Base-by-base conservation (phyloP, 2,797 vertebrate species). In the Melanotaenia boesemani region DNA sequence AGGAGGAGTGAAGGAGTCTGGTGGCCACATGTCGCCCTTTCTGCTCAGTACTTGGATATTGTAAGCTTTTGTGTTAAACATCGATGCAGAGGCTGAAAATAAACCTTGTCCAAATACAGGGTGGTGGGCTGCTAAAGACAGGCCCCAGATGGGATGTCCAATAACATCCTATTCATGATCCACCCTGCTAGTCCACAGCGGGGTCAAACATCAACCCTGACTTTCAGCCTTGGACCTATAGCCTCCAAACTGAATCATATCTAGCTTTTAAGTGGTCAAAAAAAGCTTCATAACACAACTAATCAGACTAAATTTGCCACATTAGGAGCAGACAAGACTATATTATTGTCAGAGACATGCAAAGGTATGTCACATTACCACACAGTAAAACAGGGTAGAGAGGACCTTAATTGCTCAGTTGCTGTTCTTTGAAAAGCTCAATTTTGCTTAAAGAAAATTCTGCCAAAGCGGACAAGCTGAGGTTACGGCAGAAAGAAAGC, bases 1-100 rank as follows among this genome's bases (percentile, higher is more conserved):
- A 69, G 56, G 41, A 58, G 74, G 63, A 72, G 72, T 82, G 86
- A 87, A 91, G 82, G 89, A 91, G 91, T 93, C 94, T 95, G 95
- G 94, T 92, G 91, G 91, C 95, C 95, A 95, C 94, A 95, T 95
- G 95, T 95, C 87, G 66, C 89, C 74, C 59, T 77, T 86, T 73
- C 82, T 81, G 86, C 86, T 90, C 76, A 60, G 78, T 26, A 80
- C 83, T 63, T 67, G 83, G 90, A 87, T 87, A 87, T 86, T 84
- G 84, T 80, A 79, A 84, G 85, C 77, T 90, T 92, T 92, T 75
- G 85, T 91, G 86, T 89, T 93, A 89, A 94, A 94, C 85, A 85
- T 88, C 62, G 77, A 92, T 39, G 37, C 80, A 74, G 81, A 86
- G 84, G 79, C 86, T 87, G 89, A 86, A 92, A 93, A 92, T 86